phyloP scores from a whole-genome alignment of 30 jellyfish, hydroid and myxozoan genomes.

The Morbakka virulenta region DNA sequence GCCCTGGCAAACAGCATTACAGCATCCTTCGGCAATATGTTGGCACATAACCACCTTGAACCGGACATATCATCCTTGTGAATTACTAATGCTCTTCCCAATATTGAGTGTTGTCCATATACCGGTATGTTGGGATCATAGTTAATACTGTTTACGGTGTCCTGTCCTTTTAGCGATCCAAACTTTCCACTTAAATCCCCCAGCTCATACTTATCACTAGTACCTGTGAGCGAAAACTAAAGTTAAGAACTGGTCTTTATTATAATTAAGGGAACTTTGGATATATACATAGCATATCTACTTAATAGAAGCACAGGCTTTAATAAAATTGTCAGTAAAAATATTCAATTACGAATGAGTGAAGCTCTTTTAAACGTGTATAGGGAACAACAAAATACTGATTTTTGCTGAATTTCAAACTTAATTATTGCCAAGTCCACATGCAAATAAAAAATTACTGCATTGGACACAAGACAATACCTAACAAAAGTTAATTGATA shows the following conservation, averaged over 20 bases:
- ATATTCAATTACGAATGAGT: too few species aligned
- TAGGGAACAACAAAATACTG: too few species aligned
- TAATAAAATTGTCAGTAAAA: too few species aligned
- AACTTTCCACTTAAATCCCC: slow-evolving; percentile 93
- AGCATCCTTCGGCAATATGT: slow-evolving; percentile 50
- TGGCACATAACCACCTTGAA: slow-evolving; percentile 77
- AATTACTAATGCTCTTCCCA: slow-evolving; percentile 73
- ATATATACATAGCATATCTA: too few species aligned
- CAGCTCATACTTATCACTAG: slow-evolving; percentile 83
- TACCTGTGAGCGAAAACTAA: slow-evolving; percentile 21
- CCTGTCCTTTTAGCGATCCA: slow-evolving; percentile 62
- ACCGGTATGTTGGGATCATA: slow-evolving; percentile 63
- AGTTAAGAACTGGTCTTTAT: background rate
- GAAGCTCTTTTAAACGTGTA: too few species aligned
- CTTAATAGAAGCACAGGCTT: too few species aligned
- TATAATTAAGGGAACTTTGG: too few species aligned
- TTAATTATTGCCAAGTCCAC: too few species aligned
- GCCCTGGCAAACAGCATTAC: slow-evolving; percentile 52
- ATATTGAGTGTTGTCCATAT: slow-evolving; percentile 64
- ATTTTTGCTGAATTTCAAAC: too few species aligned
- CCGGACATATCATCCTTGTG: slow-evolving; percentile 63
- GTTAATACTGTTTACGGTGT: background rate
- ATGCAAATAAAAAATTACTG: too few species aligned
- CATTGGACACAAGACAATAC: too few species aligned
- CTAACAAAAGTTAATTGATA: too few species aligned